These are phyloP conservation scores for Coregonus ussuriensis DNA, from an alignment of 2,797 vertebrate genomes.

Conservation along the genomic window DNA sequence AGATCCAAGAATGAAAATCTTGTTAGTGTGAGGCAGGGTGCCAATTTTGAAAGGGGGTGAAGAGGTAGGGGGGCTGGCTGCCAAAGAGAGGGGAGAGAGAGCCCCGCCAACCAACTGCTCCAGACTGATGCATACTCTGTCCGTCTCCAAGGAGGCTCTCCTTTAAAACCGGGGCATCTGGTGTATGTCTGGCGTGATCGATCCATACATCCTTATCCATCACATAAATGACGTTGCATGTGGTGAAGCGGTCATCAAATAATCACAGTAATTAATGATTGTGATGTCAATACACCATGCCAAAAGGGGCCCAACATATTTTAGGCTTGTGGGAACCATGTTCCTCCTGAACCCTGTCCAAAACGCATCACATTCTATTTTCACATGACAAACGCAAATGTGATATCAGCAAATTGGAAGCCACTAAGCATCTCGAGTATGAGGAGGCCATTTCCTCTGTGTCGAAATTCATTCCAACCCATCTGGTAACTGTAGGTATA, in stretches of 20 bases:
- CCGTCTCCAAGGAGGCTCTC: neutral
- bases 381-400: neutral
- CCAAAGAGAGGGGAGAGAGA: constrained; percentile 14
- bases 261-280: no score
- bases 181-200: neutral
- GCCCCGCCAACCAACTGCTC: constrained; percentile 21
- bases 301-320: neutral
- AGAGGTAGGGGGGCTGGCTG: constrained; percentile 9
- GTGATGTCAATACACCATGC: neutral
- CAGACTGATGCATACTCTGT: constrained; percentile 18
- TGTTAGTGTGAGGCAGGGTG: constrained; percentile 35
- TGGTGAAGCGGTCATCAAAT: no score
- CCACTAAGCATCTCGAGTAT: neutral
- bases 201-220: no score
- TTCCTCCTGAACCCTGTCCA: neutral
- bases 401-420: neutral
- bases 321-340: neutral
- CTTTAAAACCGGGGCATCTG: no score
- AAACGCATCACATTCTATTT: neutral
- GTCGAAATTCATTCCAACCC: neutral
- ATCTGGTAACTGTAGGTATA: neutral
- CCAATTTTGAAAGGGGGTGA: constrained; percentile 15
- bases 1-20: constrained; percentile 39
- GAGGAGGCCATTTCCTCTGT: neutral
- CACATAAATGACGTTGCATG: neutral